These are phyloP conservation scores for Laticauda laticaudata DNA, from an alignment of 2,113 vertebrate species.

Conservation along the genomic window DNA sequence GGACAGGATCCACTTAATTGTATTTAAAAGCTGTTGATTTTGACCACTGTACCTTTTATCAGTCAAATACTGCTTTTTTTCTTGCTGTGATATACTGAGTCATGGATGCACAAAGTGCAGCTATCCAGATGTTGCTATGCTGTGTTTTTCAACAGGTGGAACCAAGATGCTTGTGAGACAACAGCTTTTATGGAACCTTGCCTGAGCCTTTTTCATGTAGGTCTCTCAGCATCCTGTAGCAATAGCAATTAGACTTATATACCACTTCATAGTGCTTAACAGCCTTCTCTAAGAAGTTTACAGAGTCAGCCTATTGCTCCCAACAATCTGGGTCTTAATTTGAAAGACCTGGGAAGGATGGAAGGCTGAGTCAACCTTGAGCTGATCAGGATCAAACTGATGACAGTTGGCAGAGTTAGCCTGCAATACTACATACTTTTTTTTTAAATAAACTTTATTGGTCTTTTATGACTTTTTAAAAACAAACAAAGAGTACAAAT, in stretches of 20 bases:
- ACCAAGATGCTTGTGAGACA: neutral
- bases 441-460: too few relatives aligned
- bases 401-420: neutral
- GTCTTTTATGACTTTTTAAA: too few relatives aligned
- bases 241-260: neutral
- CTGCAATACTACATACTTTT: neutral
- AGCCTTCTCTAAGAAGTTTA: neutral
- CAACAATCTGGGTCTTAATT: neutral
- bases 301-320: neutral
- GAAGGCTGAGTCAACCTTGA: neutral
- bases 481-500: too few relatives aligned
- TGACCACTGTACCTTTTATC: neutral
- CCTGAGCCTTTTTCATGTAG: neutral
- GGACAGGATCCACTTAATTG: neutral
- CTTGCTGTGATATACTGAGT: neutral
- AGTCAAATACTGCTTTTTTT: neutral
- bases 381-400: neutral
- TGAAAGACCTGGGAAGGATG: neutral
- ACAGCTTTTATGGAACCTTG: neutral
- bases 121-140: neutral
- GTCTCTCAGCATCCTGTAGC: neutral
- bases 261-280: neutral
- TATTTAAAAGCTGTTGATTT: neutral
- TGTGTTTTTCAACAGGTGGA: neutral
- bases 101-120: neutral